These are phyloP conservation scores for Euleptes europaea DNA, from an alignment of 2,113 vertebrate genomes.

Conservation along the genomic window DNA sequence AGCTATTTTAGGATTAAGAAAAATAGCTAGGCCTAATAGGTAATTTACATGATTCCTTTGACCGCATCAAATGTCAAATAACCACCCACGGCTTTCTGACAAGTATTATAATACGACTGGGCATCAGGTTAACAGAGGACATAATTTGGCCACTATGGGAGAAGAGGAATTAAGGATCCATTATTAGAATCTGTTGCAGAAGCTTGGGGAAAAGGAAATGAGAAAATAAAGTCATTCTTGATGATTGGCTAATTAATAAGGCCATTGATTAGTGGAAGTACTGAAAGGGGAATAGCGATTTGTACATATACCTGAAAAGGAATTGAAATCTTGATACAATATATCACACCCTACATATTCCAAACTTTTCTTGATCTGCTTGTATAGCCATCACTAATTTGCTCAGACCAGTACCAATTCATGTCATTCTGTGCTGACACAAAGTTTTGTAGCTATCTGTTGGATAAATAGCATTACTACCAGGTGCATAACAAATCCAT, in stretches of 20 bases:
- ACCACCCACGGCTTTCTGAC: background rate
- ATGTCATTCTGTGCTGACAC: background rate
- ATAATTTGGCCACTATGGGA: background rate
- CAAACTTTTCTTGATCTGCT: background rate
- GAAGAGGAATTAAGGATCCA: background rate
- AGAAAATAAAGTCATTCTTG: background rate
- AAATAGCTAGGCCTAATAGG: background rate
- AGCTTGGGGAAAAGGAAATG: background rate
- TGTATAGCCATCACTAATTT: background rate
- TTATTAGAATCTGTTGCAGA: background rate
- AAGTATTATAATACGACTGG: background rate
- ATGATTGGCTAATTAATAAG: background rate
- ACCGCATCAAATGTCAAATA: background rate
- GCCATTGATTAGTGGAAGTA: background rate
- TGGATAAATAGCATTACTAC: background rate
- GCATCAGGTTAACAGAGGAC: background rate
- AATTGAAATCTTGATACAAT: background rate
- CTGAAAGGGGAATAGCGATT: background rate
- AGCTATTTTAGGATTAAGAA: background rate
- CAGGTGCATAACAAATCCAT: background rate
- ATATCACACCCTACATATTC: background rate
- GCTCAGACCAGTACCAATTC: too few species aligned
- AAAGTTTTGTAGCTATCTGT: background rate
- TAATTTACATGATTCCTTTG: background rate
- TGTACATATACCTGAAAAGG: background rate